Base-by-base conservation (phyloP, 37 sponge, comb jelly and placozoan species). In the Ephydatia muelleri region DNA sequence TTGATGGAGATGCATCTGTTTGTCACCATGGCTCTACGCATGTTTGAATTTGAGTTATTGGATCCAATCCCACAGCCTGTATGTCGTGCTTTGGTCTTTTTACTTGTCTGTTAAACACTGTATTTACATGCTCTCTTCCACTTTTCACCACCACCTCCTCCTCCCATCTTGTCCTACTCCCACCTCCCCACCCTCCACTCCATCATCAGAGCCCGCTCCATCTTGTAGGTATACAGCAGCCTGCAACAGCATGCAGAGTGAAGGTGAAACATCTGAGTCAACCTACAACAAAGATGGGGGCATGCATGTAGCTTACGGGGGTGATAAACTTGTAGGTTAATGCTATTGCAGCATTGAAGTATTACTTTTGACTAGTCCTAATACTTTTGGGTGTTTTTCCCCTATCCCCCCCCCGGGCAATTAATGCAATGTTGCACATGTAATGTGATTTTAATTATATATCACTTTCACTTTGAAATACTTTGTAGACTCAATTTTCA, bases 1-100 rank as follows among this genome's bases (percentile, higher is more conserved):
- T 64, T 94, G 64, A 91, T 92, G 92, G 95, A 94, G 66, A 91
- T 94, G 92, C 92, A 94, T 57, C 71, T 91, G 30, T 85, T 91
- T 66, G 75, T 94, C 36, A 75, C 83, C 39, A 86, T 89, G 75
- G 72, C 90, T 23, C 37, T 93, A 13, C 29, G 49, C 0, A 77
- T 80, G 81, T 90, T 93, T 67, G 80, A 93, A 27, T 66, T 93
- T 0, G 76, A 90, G 33, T 67, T 87, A 22, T 38, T 89, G n/a
- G 94, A 93, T 38, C 73, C 81, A 30, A 74, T 93, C 2, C 94
- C 94, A 27, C 8, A 66, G 23, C 87, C 91, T 11, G 94, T 93
- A 38, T 82, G 90, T 84, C 13, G 57, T 1, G 6, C 1, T 57
- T 57, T 43, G 6, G 16, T 57, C 1, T 1, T 57, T 57, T 57